These are phyloP conservation scores for Coturnix japonica DNA, from an alignment of 2,113 vertebrate species.

Conservation along the genomic window DNA sequence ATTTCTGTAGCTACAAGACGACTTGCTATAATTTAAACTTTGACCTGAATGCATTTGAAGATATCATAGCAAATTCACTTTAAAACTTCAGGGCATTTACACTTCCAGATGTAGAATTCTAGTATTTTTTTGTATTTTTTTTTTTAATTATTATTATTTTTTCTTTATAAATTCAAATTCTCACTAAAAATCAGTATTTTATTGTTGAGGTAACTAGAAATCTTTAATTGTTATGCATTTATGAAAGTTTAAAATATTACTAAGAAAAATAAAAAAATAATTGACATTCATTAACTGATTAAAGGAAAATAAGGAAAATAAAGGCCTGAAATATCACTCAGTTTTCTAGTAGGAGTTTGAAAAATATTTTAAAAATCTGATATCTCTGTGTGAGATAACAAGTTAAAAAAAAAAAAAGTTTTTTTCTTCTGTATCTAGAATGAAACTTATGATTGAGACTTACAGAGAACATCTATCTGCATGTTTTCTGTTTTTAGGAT, in stretches of 20 bases:
- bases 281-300: not conserved
- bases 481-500: not conserved
- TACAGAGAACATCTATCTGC: not conserved
- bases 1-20: not conserved
- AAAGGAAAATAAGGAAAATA: not conserved
- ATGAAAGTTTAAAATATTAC: not conserved
- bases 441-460: not conserved
- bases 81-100: not conserved
- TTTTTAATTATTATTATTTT: not conserved
- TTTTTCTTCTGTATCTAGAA: not conserved
- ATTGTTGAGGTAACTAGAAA: not conserved
- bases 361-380: not conserved
- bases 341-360: not conserved
- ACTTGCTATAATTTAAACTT: not conserved
- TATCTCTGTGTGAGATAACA: not conserved
- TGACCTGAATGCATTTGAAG: not conserved
- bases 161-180: not conserved
- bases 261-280: not conserved
- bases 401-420: not conserved
- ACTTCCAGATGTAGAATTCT: not conserved
- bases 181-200: accelerated
- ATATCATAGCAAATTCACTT: not conserved
- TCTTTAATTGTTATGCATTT: not conserved
- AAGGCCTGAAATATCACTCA: not conserved
- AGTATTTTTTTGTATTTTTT: not conserved